Base-by-base conservation (phyloP, 2,797 vertebrate species). In the Sternotherus odoratus region DNA sequence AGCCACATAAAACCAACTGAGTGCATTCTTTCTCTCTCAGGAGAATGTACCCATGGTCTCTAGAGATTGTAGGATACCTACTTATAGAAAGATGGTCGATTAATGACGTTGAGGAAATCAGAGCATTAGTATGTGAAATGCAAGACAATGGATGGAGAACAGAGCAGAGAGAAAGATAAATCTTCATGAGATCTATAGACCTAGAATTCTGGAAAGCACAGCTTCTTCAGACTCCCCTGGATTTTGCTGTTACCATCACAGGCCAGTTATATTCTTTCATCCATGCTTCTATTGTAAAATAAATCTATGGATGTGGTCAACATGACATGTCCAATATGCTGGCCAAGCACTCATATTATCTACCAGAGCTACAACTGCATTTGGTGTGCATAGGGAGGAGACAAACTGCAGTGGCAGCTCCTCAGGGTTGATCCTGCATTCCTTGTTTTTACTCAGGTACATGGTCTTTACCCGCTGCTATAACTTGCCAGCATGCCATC, bases 101-200 rank as follows among this genome's bases (percentile, higher is more conserved):
- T 95, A 86, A 86, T 23, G 94, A 95, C 88, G 92, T 88, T 85
- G 92, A 96, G 96, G 83, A 96, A 96, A 90, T 0, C 77, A 93
- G 94, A 93, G 85, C 91, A 96, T 95, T 91, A 96, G 92, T 94
- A 96, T 92, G 94, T 92, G 95, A 97, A 97, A 95, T 92, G 95
- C 96, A 95, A 88, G 95, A 86, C 82, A 60, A 95, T 96, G 88
- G 95, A 96, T 93, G 93, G 92, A 96, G 87, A 93, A 66, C 0
- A 0, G 36, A 89, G 89, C 63, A 88, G 94, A 96, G 86, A 96
- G 92, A 95, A 95, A 53, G 57, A 95, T 92, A 93, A 96, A 95
- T 94, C 82, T 57, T 66, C 63, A 90, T 94, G 4, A 92, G 87
- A 92, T 80, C 84, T 94, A 72, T 0, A 94, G 79, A 94, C 81